Conservation (phyloP, 2,113 vertebrate species). For the Arothron firmamentum region DNA sequence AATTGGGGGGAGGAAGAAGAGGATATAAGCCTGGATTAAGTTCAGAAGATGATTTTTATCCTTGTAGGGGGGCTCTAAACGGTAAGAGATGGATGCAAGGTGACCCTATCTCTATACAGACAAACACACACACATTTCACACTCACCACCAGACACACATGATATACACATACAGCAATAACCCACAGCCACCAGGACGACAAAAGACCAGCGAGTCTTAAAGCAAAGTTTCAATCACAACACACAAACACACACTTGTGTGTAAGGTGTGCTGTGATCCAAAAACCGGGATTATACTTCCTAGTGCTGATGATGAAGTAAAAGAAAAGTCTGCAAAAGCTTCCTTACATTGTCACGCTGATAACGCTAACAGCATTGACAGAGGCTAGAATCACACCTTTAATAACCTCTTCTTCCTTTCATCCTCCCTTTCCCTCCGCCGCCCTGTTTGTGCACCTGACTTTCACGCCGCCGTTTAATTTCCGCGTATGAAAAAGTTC, state of each 20-base stretch:
- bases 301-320: constrained; percentile 70
- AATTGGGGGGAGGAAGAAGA: constrained; percentile 53
- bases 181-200: constrained; percentile 13
- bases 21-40: constrained; percentile 73
- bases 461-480: constrained; percentile 20
- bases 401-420: constrained; percentile 43
- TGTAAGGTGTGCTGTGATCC: constrained; percentile 58
- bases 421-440: constrained; percentile 17
- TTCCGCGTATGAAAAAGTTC: constrained; percentile 15
- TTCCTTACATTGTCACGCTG: constrained; percentile 55
- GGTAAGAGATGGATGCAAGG: constrained; percentile 69
- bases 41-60: constrained; percentile 76
- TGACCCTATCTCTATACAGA: constrained; percentile 63
- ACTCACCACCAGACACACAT: constrained; percentile 19
- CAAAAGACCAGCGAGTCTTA: background rate
- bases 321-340: constrained; percentile 60
- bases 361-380: constrained; percentile 68
- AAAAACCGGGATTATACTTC: constrained; percentile 56
- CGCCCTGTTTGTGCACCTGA: constrained; percentile 37
- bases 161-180: constrained; percentile 11
- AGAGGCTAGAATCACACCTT: constrained; percentile 42
- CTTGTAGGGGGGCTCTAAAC: constrained; percentile 72
- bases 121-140: constrained; percentile 24
- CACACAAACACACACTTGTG: constrained; percentile 16
- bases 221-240: constrained; percentile 36